These are phyloP conservation scores for Coturnix japonica DNA, from an alignment of 2,113 vertebrate genomes.

Conservation along the genomic window DNA sequence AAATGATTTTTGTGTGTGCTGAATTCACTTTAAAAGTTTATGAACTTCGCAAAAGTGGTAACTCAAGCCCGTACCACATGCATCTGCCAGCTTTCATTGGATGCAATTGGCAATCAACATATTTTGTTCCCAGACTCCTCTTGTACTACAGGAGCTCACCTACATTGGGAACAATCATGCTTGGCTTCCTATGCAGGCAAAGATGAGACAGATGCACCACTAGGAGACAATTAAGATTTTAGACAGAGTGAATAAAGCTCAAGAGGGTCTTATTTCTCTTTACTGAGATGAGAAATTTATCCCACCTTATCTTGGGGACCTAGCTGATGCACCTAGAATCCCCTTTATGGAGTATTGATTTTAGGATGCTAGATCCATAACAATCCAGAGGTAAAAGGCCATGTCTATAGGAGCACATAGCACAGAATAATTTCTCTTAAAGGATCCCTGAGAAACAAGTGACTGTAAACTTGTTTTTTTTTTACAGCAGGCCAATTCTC, in stretches of 20 bases:
- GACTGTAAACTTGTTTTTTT: background rate
- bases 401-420: background rate
- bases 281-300: background rate
- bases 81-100: background rate
- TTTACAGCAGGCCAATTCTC: background rate
- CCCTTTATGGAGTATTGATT: background rate
- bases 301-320: background rate
- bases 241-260: background rate
- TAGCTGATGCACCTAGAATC: background rate
- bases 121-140: background rate
- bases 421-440: background rate
- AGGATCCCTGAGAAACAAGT: background rate
- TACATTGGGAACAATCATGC: background rate
- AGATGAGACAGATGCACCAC: background rate
- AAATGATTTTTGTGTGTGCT: conserved; percentile 25
- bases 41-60: conserved; percentile 43
- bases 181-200: background rate
- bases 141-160: background rate
- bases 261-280: background rate
- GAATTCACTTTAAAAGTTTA: conserved; percentile 42
- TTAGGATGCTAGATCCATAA: background rate
- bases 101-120: background rate
- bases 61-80: background rate
- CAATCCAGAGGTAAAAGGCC: background rate
- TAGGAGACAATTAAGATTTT: background rate